phyloP scores from a whole-genome alignment of 1,140 invertebrate genomes.

The Euschistus heros region DNA sequence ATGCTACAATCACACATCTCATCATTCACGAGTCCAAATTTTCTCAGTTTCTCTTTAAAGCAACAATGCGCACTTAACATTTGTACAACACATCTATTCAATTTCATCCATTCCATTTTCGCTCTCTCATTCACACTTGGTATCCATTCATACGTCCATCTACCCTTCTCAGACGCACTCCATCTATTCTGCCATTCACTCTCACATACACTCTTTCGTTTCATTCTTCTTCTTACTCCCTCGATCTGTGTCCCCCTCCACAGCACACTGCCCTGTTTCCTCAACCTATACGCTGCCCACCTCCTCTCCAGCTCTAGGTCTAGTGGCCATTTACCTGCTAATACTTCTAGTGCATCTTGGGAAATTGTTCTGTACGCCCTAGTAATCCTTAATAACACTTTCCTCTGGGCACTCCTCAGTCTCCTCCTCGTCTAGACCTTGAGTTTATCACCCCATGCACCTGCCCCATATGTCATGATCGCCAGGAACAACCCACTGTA shows the following conservation, averaged over 20 bases:
- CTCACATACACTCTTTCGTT: background rate
- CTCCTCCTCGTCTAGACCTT: background rate
- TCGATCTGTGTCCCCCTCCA: background rate
- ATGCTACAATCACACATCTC: background rate
- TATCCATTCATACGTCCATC: background rate
- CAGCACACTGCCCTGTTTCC: background rate
- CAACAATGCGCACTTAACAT: background rate
- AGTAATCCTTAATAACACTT: background rate
- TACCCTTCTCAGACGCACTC: background rate
- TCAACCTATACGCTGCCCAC: background rate
- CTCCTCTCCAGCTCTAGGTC: slow-evolving; percentile 2
- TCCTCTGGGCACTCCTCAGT: background rate
- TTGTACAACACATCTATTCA: too few relatives aligned
- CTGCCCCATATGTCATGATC: background rate
- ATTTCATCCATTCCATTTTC: background rate
- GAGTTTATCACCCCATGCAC: background rate
- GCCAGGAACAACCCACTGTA: too few relatives aligned
- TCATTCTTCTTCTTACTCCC: background rate
- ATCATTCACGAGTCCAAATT: background rate
- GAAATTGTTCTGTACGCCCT: background rate
- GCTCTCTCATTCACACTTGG: background rate
- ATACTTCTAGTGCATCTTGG: background rate
- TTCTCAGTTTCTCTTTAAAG: background rate
- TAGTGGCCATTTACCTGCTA: background rate
- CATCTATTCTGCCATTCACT: background rate